These are phyloP conservation scores for Lepidurus arcticus DNA, from an alignment of 1,140 invertebrate species.

Conservation along the genomic window DNA sequence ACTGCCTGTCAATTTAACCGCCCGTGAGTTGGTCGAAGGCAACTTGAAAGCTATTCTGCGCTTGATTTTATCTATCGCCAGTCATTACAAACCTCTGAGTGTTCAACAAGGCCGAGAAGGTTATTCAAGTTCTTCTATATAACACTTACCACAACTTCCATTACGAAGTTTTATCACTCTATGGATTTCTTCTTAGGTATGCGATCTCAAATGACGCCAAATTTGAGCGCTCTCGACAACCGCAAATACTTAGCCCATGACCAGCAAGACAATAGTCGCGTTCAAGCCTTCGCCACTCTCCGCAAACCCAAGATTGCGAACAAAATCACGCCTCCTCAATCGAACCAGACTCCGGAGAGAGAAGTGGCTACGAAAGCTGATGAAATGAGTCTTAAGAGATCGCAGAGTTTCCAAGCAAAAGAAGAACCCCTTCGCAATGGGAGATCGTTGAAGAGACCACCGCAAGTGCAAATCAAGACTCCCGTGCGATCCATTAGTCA, in stretches of 20 bases:
- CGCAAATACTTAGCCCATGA: slow-evolving; percentile 31
- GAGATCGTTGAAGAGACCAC: neutral
- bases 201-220: slow-evolving; percentile 33
- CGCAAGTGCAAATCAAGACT: slow-evolving; percentile 30
- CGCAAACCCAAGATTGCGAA: slow-evolving; percentile 19
- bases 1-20: slow-evolving; percentile 25
- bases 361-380: neutral
- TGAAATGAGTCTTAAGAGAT: neutral
- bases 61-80: slow-evolving; percentile 49
- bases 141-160: neutral
- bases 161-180: neutral
- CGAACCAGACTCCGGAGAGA: neutral
- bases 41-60: slow-evolving; percentile 50
- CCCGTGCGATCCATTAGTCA: neutral
- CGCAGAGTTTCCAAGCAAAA: neutral
- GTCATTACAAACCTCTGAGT: slow-evolving; percentile 49
- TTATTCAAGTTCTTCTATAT: neutral
- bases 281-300: slow-evolving; percentile 32
- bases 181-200: slow-evolving; percentile 22
- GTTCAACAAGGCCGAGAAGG: slow-evolving; percentile 36
- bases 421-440: neutral
- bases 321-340: neutral
- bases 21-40: slow-evolving; percentile 46
- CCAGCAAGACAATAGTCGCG: neutral
- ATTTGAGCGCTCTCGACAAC: slow-evolving; percentile 34